Percentiles rank a stretch among this genome's conserved stretches.
Conservation (phyloP, 2,888 invertebrate species). For the Eupsilia transversa region DNA sequence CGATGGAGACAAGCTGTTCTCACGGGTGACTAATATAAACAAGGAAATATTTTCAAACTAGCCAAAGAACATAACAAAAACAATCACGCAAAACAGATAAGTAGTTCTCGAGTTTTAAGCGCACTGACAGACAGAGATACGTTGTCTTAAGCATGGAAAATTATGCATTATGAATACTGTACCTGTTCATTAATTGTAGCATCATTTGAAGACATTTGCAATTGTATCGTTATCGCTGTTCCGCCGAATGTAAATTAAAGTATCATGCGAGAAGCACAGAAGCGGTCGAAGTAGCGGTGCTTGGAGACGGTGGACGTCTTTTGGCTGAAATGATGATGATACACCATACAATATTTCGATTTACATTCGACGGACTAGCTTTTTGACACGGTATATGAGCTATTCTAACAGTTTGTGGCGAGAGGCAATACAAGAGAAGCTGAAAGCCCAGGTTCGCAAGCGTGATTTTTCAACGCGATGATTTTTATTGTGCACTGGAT, state of each 20-base stretch:
- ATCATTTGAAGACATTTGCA: background rate
- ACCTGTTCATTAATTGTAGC: background rate
- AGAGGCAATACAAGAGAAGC: background rate
- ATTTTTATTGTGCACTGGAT: background rate
- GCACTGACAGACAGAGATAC: background rate
- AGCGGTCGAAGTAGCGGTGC: background rate
- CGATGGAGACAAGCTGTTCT: background rate
- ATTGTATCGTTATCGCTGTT: background rate
- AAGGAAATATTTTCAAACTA: background rate
- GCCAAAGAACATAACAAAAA: background rate
- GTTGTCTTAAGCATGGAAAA: background rate
- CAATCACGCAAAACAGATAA: conserved; percentile 1
- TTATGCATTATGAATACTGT: background rate
- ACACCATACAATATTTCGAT: too few species aligned
- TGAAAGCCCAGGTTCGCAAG: background rate
- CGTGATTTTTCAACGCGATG: background rate
- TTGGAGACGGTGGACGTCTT: background rate
- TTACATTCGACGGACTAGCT: background rate
- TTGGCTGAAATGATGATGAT: background rate
- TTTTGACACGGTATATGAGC: background rate
- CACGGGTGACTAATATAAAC: background rate
- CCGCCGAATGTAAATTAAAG: too few species aligned
- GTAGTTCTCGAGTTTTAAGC: background rate
- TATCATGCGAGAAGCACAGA: background rate
- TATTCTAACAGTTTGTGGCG: background rate